These are phyloP conservation scores for Panthera tigris DNA, from an alignment of 2,113 vertebrate genomes.

Conservation along the genomic window DNA sequence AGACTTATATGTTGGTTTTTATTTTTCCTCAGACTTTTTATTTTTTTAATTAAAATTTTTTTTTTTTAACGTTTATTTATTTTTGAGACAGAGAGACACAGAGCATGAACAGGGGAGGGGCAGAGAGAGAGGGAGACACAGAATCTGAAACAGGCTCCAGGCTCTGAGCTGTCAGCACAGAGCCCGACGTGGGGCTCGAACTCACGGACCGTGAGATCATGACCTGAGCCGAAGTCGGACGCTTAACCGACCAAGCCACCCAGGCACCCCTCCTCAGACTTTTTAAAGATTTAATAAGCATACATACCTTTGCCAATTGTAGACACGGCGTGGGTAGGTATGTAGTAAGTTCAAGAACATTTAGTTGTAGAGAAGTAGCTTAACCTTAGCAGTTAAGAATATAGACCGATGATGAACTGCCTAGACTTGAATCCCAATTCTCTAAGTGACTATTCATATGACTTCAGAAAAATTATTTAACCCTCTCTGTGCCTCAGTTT, in stretches of 20 bases:
- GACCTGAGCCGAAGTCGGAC: too few relatives aligned
- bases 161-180: too few relatives aligned
- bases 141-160: too few relatives aligned
- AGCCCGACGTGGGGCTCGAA: too few relatives aligned
- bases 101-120: too few relatives aligned
- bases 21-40: constrained; percentile 1
- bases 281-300: background rate
- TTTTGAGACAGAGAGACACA: too few relatives aligned
- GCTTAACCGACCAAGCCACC: too few relatives aligned
- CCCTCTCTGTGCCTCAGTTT: background rate
- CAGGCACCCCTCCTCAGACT: background rate
- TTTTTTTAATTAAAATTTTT: too few relatives aligned
- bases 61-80: too few relatives aligned
- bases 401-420: background rate
- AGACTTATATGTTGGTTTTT: background rate
- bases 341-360: background rate
- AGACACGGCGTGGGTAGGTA: background rate
- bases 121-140: too few relatives aligned
- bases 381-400: background rate
- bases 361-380: background rate
- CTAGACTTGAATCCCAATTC: background rate
- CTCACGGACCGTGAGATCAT: too few relatives aligned
- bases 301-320: background rate
- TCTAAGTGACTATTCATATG: background rate
- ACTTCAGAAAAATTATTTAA: background rate